phyloP scores from a whole-genome alignment of 2,797 vertebrate species.

The Bryconaethiops microstoma region DNA sequence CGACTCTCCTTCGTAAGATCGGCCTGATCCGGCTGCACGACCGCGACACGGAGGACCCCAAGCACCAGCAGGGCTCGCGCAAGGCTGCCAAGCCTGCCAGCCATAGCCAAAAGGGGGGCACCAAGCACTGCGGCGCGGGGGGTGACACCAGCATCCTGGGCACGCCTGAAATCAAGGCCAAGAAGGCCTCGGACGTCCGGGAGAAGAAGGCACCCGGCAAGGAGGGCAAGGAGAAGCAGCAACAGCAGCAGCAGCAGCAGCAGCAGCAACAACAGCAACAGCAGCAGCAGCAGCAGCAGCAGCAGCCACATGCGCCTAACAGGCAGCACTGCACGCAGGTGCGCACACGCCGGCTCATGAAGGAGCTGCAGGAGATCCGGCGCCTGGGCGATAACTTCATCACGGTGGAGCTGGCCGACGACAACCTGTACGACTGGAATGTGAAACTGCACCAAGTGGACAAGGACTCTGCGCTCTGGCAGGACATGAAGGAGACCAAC shows the following conservation, averaged over 20 bases:
- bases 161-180: conserved; percentile 85
- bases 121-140: conserved; percentile 82
- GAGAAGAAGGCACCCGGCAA: conserved; percentile 80
- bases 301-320: conserved; percentile 82
- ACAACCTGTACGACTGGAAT: conserved; percentile 99
- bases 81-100: conserved; percentile 85
- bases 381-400: conserved; percentile 98
- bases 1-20: conserved; percentile 96
- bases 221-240: conserved; percentile 79
- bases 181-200: conserved; percentile 83
- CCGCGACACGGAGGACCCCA: conserved; percentile 96
- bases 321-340: conserved; percentile 97
- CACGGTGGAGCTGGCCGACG: conserved; percentile 98
- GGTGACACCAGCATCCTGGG: conserved; percentile 81
- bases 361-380: conserved; percentile 98
- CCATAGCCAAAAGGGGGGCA: conserved; percentile 82
- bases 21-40: conserved; percentile 97
- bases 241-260: conserved; percentile 59
- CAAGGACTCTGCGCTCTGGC: conserved; percentile 99
- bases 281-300: conserved; percentile 60
- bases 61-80: conserved; percentile 92
- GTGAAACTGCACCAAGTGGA: conserved; percentile 99
- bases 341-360: conserved; percentile 96
- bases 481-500: conserved; percentile 99
- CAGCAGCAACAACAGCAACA: conserved; percentile 70